phyloP scores from a whole-genome alignment of 2,888 invertebrate genomes.

The Polymixis flavicincta region DNA sequence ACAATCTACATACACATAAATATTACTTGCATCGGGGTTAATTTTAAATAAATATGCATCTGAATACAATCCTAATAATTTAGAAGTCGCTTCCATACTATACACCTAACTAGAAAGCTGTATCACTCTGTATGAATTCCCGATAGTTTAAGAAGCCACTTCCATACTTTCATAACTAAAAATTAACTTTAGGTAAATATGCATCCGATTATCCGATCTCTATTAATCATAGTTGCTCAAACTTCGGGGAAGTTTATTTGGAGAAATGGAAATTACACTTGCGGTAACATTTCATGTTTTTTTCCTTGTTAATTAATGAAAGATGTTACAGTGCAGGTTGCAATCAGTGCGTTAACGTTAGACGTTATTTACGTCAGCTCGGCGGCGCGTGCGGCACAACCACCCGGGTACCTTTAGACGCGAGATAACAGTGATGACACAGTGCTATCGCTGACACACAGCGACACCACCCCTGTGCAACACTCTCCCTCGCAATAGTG shows the following conservation, averaged over 20 bases:
- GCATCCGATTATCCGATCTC: no score
- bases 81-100: no score
- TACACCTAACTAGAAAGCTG: no score
- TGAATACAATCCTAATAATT: no score
- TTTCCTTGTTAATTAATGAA: constrained; percentile 31
- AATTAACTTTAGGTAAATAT: no score
- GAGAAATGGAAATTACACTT: constrained; percentile 20
- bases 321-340: constrained; percentile 25
- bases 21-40: no score
- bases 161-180: no score
- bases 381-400: constrained; percentile 29
- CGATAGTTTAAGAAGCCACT: no score
- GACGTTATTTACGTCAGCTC: constrained; percentile 40
- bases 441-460: constrained; percentile 73
- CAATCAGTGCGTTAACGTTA: constrained; percentile 48
- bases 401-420: constrained; percentile 59
- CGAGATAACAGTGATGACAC: constrained; percentile 74
- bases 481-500: constrained; percentile 49
- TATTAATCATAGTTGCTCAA: neutral
- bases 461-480: constrained; percentile 51
- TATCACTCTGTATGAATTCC: no score
- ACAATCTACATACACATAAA: no score
- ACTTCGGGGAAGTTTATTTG: constrained; percentile 2
- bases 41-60: no score
- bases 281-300: constrained; percentile 29